Percentiles rank a stretch among this genome's conserved stretches.
These are phyloP conservation scores for Oryzias dopingdopingensis DNA, from an alignment of 2,797 vertebrate species.

Conservation along the genomic window DNA sequence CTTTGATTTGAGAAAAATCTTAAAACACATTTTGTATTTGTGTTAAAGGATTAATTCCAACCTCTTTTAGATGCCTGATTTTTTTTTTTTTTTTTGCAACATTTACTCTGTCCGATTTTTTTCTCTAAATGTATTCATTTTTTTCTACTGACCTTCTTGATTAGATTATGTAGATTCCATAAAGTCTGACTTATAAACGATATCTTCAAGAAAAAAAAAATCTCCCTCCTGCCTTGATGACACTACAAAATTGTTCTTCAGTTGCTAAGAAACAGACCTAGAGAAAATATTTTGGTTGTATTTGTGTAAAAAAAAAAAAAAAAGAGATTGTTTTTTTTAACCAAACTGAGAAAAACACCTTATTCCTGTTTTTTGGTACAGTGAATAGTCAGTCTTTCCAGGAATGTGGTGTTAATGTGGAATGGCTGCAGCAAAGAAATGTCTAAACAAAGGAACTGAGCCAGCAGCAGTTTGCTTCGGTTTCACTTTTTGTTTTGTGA, in stretches of 20 bases:
- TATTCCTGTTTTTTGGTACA: constrained; percentile 60
- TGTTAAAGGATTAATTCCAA: neutral
- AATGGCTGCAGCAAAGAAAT: constrained; percentile 26
- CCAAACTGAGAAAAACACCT: constrained; percentile 63
- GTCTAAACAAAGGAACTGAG: constrained; percentile 37
- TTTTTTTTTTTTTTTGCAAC: constrained; percentile 6
- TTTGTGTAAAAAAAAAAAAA: constrained; percentile 67
- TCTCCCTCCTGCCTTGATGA: constrained; percentile 67
- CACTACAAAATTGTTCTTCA: constrained; percentile 77
- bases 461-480: constrained; percentile 30
- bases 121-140: too few relatives aligned
- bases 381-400: constrained; percentile 51
- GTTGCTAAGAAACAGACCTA: constrained; percentile 79
- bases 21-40: too few relatives aligned
- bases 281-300: constrained; percentile 78
- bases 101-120: constrained; percentile 12
- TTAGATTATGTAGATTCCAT: constrained; percentile 35
- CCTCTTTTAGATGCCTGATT: constrained; percentile 18
- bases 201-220: constrained; percentile 34
- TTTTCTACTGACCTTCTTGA: too few relatives aligned
- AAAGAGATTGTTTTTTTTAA: constrained; percentile 59
- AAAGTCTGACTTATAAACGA: constrained; percentile 61
- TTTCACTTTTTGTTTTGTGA: constrained; percentile 35
- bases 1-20: constrained; percentile 5
- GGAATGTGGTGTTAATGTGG: constrained; percentile 43